Base-by-base conservation (phyloP, 2,888 invertebrate genomes). In the Zootermopsis nevadensis region DNA sequence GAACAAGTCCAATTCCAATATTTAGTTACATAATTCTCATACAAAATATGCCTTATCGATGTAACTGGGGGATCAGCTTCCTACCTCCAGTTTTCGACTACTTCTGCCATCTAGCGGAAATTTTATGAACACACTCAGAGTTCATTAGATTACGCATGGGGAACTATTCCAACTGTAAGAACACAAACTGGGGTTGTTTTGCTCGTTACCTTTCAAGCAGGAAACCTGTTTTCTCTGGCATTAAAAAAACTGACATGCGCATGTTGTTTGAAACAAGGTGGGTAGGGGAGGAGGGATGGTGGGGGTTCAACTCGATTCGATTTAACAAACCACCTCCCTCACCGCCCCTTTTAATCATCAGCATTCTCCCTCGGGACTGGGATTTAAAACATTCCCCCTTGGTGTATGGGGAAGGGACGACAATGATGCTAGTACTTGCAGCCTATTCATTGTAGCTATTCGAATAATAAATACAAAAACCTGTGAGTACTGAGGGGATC, bases 371-470 rank as follows among this genome's bases (percentile, higher is more conserved):
- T 66, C 30, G 79, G 60, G 79, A 53, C 31, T 30, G 35, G 53
- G 77, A 35, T 74, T 74, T 74, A 74, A 74, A 74, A 74, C 74
- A 74, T 74, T 38, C 74, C 74, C 74, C 42, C 38, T 42, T 74
- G 74, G 35, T 15, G 74, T 53, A 60, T 6, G 74, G 69, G n/a
- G n/a, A 38, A n/a, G 74, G 74, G 74, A 42, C 38, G 74, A 74
- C 74, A 74, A 74, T 74, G 74, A 74, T 42, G 74, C 31, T 42
- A 74, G 74, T 74, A 74, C 38, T 74, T 74, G 74, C 31, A 33
- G 55, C 55, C 79, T 79, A 79, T 79, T 79, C 79, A 79, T 38
- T 79, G 66, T 79, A 66, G n/a, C 77, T 55, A 77, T 77, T 77
- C 77, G 55, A 48, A 53, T 55, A 55, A 31, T 77, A 77, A 76